Base-by-base conservation (phyloP, 2,888 invertebrate genomes). In the Galerucella pusilla region DNA sequence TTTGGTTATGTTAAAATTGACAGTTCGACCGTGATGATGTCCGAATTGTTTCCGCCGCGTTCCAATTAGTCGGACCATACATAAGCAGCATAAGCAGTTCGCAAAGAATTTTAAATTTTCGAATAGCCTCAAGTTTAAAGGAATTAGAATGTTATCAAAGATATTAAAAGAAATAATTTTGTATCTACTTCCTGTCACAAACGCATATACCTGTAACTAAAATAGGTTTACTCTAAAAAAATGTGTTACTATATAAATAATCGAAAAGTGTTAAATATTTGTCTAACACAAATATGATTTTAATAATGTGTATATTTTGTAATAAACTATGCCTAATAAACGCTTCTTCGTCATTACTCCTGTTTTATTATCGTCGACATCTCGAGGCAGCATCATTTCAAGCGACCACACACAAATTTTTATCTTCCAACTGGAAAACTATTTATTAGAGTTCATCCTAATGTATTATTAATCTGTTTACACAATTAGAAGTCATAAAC, bases 241-340 rank as follows among this genome's bases (percentile, higher is more conserved):
- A 57, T 57, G n/a, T 57, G 16, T 11, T 49, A 49, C 49, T 57
- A 16, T 11, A 16, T 16, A 20, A 57, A 57, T 16, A 16, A 57
- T 57, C 20, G 16, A 57, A 57, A 57, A 54, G 54, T 16, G 54
- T 54, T 54, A 16, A 54, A 57, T 57, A 20, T 57, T 57, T 57
- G 57, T 20, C 57, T 57, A 57, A 57, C 57, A 20, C 20, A 57
- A 57, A 57, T 57, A 57, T 57, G 57, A 57, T 57, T 57, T 57
- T 57, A 57, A 20, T 57, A 57, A 57, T 57, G 57, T 57, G 57
- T 57, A 57, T 57, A 57, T 57, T 57, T 57, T 57, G 57, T 57
- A 57, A 57, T 57, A 57, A 57, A 57, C 57, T 57, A 20, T 57
- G 16, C 16, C 16, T 57, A 57, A 57, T 57, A 57, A 57, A 57